Base-by-base conservation (phyloP, 2,113 vertebrate genomes). In the Neoarius graeffei region DNA sequence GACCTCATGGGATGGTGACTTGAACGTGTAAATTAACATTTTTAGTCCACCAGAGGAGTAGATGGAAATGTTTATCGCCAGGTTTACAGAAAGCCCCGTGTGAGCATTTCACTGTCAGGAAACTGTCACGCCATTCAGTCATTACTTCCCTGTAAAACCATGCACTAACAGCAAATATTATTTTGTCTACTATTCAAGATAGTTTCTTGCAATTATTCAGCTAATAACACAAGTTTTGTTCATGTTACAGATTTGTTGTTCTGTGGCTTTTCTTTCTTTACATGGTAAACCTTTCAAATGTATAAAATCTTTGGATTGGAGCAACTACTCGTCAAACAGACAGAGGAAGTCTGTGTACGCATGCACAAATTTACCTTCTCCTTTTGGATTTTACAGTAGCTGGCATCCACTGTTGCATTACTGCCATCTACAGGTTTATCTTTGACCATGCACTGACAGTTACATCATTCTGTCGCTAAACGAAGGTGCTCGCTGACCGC, bases 61-160 rank as follows among this genome's bases (percentile, higher is more conserved):
- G 86, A 27, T 52, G 67, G 84, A 85, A 85, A 91, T 91, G 89
- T 90, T 93, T 80, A 89, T 86, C 89, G 90, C 84, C 91, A 92
- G 93, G 90, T 94, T 93, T 92, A 69, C 56, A 67, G 52, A 59
- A 80, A 80, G 15, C 74, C 50, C 17, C 13, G 42, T 62, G 60
- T 89, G 83, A 0, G 27, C 86, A 69, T 23, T 35, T 64, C 50
- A 15, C 0, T 42, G 62, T 35, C 35, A 23, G 56, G 48, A 6
- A 74, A 76, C 74, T 19, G 30, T 25, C 71, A 62, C 17, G 8
- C 3, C 57, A 50, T 42, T 8, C 10, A 15, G 5, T 50, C 4
- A 52, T 59, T 50, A 77, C 56, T 50, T 54, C 42, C 42, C 42
- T 25, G 48, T 20, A 48, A 17, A 14, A 25, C 30, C 67, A 15